Evolutionary conservation across 2,113 vertebrate genomes (phyloP), one percentile per base, ranked within the genome.

Genomic region (Pogonocichla stellata): DNA sequence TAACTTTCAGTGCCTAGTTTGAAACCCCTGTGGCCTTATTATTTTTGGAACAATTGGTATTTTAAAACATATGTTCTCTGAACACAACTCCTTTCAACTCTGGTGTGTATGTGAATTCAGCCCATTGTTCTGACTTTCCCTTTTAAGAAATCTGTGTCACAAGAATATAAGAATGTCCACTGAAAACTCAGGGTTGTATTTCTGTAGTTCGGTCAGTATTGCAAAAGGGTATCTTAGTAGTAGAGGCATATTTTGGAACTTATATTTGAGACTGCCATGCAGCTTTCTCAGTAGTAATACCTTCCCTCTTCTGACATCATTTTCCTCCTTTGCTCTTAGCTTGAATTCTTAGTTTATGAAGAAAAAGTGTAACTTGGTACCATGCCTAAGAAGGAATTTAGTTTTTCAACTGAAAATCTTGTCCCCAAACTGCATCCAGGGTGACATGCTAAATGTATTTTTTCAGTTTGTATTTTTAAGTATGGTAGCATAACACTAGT

Each of bases 11-110:
- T 80, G 33, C 33, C 29, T 54, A 23, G 14, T 56, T 94, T 90
- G 79, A 95, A 93, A 73, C 71, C 79, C 43, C 67, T 36, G 14
- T 85, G 81, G 79, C 56, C 74, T 95, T 91, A 42, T 65, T 92
- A 80, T 90, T 93, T 95, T 82, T 90, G 11, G 14, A 93, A 77
- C 47, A 88, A 69, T 56, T 62, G 67, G 29, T 85, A 36, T 74
- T 93, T 94, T 95, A 73, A 85, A 80, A 8, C n/a, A 33, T 22
- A 4, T 43, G 8, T 73, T 91, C 67, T 73, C 19, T 34, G 50
- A 87, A 51, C 23, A 65, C 9, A 38, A 11, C 29, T 87, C 29
- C 38, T 90, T 92, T 95, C 58, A 87, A 14, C 45, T 84, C 9
- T 1, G 1, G 7, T 42, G 5, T 79, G 51, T 80, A 4, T 82